phyloP scores from a whole-genome alignment of 1,140 invertebrate species.

The Melanaphis sacchari region DNA sequence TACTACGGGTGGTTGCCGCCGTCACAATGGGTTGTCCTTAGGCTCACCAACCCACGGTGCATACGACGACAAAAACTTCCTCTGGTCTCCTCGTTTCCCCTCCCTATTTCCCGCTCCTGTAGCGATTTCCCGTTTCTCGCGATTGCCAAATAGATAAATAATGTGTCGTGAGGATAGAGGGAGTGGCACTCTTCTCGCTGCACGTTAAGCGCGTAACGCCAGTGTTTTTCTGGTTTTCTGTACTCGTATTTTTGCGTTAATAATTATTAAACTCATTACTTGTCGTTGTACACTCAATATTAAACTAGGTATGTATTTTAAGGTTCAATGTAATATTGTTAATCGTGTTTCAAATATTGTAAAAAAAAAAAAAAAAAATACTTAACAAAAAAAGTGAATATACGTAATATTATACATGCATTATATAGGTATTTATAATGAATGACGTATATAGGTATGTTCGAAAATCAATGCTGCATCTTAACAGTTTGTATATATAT shows the following conservation, averaged over 20 bases:
- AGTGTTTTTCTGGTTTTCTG: neutral
- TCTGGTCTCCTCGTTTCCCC: slow-evolving; percentile 2
- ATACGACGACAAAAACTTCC: slow-evolving; percentile 11
- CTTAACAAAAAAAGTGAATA: neutral
- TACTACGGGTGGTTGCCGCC: slow-evolving; percentile 36
- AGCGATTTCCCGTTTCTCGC: neutral
- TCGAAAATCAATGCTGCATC: neutral
- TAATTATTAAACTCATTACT: neutral
- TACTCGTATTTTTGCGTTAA: neutral
- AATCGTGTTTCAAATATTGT: neutral
- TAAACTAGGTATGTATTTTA: neutral
- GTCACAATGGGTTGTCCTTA: slow-evolving; percentile 38
- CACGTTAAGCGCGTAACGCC: too few species aligned
- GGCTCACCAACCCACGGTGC: slow-evolving; percentile 30
- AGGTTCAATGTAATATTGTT: neutral
- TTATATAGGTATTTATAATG: neutral
- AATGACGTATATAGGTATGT: neutral
- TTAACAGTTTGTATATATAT: too few species aligned
- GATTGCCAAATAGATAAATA: neutral
- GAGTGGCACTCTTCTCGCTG: neutral
- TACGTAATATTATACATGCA: neutral
- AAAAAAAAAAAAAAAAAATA: neutral
- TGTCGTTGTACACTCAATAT: too few species aligned
- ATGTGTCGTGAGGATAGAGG: neutral
- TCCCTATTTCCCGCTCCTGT: neutral